Conservation (phyloP, 2,113 vertebrate species). For the Onychorhynchus coronatus region DNA sequence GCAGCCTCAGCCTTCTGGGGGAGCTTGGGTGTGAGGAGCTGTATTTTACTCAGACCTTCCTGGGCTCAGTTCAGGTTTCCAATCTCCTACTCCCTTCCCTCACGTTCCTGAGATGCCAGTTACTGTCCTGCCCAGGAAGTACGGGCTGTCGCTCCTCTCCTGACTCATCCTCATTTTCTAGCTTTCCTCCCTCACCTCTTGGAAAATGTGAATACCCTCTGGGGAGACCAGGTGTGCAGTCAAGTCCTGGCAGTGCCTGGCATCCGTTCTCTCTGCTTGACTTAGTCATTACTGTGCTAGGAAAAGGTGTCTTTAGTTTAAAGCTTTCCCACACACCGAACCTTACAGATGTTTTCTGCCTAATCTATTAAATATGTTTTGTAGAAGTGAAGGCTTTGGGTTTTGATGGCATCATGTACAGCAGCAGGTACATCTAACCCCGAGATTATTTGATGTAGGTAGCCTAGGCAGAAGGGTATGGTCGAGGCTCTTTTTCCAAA, state of each 20-base stretch:
- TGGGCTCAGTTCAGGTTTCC: background rate
- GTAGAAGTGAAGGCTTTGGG: background rate
- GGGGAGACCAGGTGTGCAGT: background rate
- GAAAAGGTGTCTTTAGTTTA: background rate
- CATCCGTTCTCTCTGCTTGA: background rate
- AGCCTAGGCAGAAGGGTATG: background rate
- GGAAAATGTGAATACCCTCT: background rate
- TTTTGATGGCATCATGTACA: background rate
- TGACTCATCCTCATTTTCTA: background rate
- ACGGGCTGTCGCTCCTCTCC: background rate
- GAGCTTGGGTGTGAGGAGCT: background rate
- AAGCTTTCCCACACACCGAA: background rate
- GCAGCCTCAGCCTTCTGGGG: background rate
- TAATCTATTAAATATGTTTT: background rate
- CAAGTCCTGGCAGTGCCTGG: background rate
- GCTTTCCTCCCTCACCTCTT: background rate
- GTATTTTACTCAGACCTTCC: background rate
- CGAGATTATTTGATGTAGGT: background rate
- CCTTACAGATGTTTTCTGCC: background rate
- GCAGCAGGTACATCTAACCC: background rate
- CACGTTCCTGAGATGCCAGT: background rate
- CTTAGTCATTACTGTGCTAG: background rate
- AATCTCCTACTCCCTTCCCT: background rate
- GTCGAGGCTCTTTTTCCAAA: background rate
- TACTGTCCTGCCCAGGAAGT: conserved; percentile 51